Evolutionary conservation across 2,888 invertebrate genomes (phyloP).

Genomic region (Argyresthia goedartella): DNA sequence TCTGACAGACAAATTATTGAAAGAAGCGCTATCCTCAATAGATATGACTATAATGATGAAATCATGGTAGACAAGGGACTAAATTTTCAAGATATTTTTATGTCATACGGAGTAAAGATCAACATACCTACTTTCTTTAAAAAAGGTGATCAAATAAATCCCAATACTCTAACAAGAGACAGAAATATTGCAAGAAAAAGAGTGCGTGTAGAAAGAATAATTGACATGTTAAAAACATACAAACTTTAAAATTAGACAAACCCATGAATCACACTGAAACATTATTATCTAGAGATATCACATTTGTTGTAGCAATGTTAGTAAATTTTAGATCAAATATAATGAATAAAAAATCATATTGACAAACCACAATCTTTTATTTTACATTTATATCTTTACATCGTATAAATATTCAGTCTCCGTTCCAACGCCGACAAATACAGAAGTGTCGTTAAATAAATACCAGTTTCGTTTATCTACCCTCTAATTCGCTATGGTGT

Average conservation of each 20-base stretch:
- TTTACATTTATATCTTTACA: too few relatives aligned
- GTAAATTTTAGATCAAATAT: too few relatives aligned
- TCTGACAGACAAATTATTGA: neutral
- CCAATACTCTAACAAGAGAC: neutral
- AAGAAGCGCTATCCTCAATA: neutral
- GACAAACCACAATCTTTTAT: too few relatives aligned
- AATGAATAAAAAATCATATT: too few relatives aligned
- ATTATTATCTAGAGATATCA: neutral
- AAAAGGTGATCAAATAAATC: neutral
- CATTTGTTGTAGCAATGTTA: too few relatives aligned
- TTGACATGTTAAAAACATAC: neutral
- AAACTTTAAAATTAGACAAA: neutral
- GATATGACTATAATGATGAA: neutral
- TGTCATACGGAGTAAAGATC: neutral
- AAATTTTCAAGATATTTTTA: neutral
- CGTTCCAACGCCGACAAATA: too few relatives aligned
- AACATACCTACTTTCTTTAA: slow-evolving; percentile 1
- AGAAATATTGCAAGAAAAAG: neutral
- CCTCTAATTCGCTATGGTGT: too few relatives aligned
- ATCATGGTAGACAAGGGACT: neutral
- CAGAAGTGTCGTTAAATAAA: too few relatives aligned
- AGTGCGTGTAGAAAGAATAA: neutral
- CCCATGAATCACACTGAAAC: neutral
- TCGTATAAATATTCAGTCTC: too few relatives aligned
- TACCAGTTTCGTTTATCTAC: too few relatives aligned